Percentiles rank a stretch among this genome's conserved stretches.
Evolutionary conservation across 2,888 invertebrate species (phyloP).

Genomic region (Tachina fera): DNA sequence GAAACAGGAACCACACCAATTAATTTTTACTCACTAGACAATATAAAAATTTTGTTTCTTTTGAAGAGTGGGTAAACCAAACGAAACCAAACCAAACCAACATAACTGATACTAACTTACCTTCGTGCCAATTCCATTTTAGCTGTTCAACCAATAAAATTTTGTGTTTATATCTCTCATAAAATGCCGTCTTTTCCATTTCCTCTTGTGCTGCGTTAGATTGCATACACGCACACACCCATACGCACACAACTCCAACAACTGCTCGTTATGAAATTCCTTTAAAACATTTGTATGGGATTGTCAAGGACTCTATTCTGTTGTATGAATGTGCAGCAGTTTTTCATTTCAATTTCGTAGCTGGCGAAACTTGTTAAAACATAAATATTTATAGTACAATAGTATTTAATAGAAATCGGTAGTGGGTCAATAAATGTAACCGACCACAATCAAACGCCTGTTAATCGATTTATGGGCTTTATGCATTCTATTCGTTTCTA

Average conservation of each 20-base stretch:
- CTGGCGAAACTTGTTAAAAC: conserved; percentile 31
- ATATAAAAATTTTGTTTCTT: neutral
- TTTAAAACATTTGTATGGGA: conserved; percentile 40
- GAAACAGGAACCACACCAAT: conserved; percentile 23
- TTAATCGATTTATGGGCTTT: conserved; percentile 63
- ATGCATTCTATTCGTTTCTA: conserved; percentile 23
- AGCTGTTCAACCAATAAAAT: conserved; percentile 33
- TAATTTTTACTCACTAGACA: conserved; percentile 16
- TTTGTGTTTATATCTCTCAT: conserved; percentile 45
- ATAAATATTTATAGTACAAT: conserved; percentile 9
- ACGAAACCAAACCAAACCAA: conserved; percentile 11
- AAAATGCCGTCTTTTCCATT: conserved; percentile 49
- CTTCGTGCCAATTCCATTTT: conserved; percentile 25
- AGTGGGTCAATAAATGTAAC: conserved; percentile 55
- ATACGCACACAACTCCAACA: neutral
- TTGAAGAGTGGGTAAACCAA: neutral
- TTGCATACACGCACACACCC: neutral
- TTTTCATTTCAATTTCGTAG: conserved; percentile 35
- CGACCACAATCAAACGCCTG: conserved; percentile 47
- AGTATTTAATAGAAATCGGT: neutral
- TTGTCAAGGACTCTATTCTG: conserved; percentile 62
- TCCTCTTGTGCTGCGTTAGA: neutral
- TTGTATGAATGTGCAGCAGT: neutral
- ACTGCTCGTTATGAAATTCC: conserved; percentile 21
- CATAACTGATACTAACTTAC: conserved; percentile 10